phyloP scores from a whole-genome alignment of 2,113 vertebrate species.

The Nothocercus julius region DNA sequence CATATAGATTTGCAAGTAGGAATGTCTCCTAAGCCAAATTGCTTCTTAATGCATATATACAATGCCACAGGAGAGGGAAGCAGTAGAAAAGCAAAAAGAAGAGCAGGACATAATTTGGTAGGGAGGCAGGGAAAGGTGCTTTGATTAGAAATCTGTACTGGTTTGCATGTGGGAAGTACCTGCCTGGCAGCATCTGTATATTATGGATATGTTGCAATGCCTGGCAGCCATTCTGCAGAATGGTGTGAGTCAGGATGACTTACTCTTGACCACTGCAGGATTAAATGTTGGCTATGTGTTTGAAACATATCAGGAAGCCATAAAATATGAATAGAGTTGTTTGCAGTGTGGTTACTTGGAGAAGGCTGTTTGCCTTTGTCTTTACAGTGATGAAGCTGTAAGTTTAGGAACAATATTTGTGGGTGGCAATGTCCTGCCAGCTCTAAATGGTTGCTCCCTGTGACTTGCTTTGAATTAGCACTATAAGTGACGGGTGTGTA shows the following conservation, averaged over 20 bases:
- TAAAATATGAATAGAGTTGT: neutral
- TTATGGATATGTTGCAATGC: neutral
- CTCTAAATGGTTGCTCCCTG: neutral
- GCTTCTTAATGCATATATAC: neutral
- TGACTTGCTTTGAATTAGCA: neutral
- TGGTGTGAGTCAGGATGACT: slow-evolving; percentile 3
- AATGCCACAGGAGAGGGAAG: neutral
- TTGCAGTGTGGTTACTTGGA: neutral
- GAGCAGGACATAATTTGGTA: neutral
- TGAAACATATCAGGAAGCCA: neutral
- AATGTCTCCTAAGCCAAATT: neutral
- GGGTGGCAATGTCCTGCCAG: neutral
- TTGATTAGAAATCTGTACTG: neutral
- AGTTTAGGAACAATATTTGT: neutral
- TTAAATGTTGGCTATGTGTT: neutral
- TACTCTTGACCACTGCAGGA: neutral
- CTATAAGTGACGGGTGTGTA: neutral
- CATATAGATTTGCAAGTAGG: neutral
- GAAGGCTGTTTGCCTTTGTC: neutral
- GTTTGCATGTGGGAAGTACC: neutral
- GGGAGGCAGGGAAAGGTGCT: neutral
- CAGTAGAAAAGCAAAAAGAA: neutral
- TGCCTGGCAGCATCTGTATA: neutral
- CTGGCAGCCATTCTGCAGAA: neutral
- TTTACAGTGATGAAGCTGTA: neutral